Conservation (phyloP, 2,113 vertebrate species). For the Probosciger aterrimus region DNA sequence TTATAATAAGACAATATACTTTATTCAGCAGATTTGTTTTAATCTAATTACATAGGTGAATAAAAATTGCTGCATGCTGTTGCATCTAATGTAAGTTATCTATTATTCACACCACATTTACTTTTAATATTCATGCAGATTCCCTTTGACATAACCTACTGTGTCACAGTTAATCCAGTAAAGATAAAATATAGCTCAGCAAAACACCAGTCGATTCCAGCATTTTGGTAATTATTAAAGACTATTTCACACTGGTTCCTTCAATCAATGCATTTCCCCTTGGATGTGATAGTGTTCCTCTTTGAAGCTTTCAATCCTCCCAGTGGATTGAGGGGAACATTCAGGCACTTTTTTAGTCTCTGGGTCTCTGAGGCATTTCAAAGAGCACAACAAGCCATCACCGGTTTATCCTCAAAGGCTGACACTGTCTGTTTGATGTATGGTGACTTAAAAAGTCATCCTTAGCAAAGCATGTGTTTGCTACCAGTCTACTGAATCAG, state of each 20-base stretch:
- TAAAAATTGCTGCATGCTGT: conserved; percentile 79
- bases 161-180: conserved; percentile 86
- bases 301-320: conserved; percentile 79
- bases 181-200: conserved; percentile 82
- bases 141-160: conserved; percentile 85
- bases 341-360: conserved; percentile 67
- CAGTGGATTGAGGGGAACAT: conserved; percentile 72
- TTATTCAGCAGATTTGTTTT: conserved; percentile 79
- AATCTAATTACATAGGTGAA: conserved; percentile 82
- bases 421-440: conserved; percentile 81
- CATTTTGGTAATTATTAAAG: conserved; percentile 83
- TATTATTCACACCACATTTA: conserved; percentile 87
- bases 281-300: conserved; percentile 67
- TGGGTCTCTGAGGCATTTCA: conserved; percentile 75
- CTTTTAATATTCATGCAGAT: conserved; percentile 85
- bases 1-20: conserved; percentile 73
- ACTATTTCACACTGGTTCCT: conserved; percentile 79
- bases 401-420: conserved; percentile 81
- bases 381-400: conserved; percentile 78
- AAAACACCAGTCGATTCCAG: conserved; percentile 79
- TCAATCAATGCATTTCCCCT: conserved; percentile 76
- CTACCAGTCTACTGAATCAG: conserved; percentile 72
- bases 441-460: conserved; percentile 79
- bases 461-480: conserved; percentile 74
- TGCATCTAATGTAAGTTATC: conserved; percentile 83